Conservation (phyloP, 2,113 vertebrate genomes). For the Accipiter virgatus region DNA sequence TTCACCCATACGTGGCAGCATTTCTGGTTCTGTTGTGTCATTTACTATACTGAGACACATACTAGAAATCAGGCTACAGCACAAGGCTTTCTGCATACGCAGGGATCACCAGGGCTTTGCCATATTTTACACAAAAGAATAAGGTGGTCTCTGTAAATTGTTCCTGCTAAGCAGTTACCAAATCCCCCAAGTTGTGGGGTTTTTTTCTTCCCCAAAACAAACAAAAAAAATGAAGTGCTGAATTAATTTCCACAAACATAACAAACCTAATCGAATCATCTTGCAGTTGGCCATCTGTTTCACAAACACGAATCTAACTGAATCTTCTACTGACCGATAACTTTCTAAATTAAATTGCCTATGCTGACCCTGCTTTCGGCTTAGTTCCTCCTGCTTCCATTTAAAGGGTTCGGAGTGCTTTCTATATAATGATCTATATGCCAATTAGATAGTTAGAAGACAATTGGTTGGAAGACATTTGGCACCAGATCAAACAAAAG, state of each 20-base stretch:
- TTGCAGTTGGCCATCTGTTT: slow-evolving; percentile 71
- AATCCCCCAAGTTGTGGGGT: background rate
- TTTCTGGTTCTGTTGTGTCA: background rate
- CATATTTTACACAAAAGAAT: slow-evolving; percentile 15
- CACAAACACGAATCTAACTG: slow-evolving; percentile 61
- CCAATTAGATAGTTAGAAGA: background rate
- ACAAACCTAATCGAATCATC: slow-evolving; percentile 71
- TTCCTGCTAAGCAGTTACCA: slow-evolving; percentile 15
- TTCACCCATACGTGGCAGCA: slow-evolving; percentile 30
- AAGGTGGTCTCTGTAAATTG: background rate
- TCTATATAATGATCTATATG: background rate
- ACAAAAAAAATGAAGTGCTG: slow-evolving; percentile 50
- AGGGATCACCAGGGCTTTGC: background rate
- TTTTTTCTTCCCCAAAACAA: background rate
- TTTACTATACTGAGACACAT: background rate
- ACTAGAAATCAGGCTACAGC: background rate
- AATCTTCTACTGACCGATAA: slow-evolving; percentile 57
- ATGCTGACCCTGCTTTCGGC: slow-evolving; percentile 34
- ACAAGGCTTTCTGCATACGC: background rate
- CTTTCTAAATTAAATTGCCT: slow-evolving; percentile 62
- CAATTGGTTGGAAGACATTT: background rate
- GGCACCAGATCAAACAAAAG: background rate
- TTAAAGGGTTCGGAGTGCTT: background rate
- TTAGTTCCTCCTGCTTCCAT: background rate
- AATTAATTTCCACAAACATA: slow-evolving; percentile 73